A percentile compares a stretch with the other conserved stretches of the same genome.
Evolutionary conservation across 2,797 vertebrate genomes (phyloP).

Genomic region (Bovichtus diacanthus): DNA sequence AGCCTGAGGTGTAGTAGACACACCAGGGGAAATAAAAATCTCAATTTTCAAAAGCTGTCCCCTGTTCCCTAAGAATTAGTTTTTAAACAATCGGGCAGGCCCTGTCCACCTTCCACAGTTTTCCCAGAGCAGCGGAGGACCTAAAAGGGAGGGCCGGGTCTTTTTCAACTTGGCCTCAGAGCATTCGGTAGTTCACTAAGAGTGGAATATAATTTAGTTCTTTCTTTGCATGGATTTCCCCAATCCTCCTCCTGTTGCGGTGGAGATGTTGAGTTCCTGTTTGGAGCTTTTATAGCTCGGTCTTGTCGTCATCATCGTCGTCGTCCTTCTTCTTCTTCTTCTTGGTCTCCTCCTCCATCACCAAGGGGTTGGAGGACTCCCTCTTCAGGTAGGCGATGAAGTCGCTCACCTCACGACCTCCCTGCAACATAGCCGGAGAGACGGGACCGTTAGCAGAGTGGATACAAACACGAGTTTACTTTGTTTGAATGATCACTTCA

Average conservation of each 20-base stretch:
- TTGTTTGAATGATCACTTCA: neutral
- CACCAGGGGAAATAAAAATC: constrained; percentile 73
- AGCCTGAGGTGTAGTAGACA: constrained; percentile 75
- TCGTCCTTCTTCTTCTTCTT: constrained; percentile 90
- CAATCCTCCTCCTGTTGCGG: constrained; percentile 40
- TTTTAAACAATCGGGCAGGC: constrained; percentile 71
- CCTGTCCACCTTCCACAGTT: constrained; percentile 77
- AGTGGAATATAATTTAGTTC: constrained; percentile 85
- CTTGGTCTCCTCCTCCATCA: constrained; percentile 90
- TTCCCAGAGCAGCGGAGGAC: constrained; percentile 78
- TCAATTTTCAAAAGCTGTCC: constrained; percentile 72
- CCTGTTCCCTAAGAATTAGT: constrained; percentile 71
- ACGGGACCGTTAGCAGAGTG: neutral
- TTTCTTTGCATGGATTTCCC: constrained; percentile 64
- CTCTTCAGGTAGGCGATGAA: constrained; percentile 95
- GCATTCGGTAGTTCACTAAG: constrained; percentile 85
- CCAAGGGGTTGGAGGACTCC: constrained; percentile 90
- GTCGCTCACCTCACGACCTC: constrained; percentile 95
- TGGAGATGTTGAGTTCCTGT: constrained; percentile 51
- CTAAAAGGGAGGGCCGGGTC: constrained; percentile 69
- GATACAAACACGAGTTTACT: neutral
- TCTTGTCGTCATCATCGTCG: constrained; percentile 27
- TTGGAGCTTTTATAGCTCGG: constrained; percentile 87
- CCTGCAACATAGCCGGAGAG: constrained; percentile 82
- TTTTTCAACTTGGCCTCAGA: constrained; percentile 77